Conservation (phyloP, 2,797 vertebrate genomes). For the Cygnus olor region DNA sequence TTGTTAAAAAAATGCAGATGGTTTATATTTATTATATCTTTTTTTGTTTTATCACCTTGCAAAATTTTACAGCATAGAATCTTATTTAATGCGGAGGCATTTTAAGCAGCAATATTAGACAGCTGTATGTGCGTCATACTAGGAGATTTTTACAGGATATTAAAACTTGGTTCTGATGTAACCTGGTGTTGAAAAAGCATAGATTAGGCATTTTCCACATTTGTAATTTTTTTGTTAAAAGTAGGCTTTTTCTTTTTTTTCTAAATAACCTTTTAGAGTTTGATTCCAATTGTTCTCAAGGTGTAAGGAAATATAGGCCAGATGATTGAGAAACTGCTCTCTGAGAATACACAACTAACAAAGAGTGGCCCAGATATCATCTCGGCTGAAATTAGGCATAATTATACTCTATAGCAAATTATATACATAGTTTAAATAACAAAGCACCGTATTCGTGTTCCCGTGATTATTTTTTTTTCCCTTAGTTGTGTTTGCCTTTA, state of each 20-base stretch:
- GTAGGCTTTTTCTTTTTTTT: background rate
- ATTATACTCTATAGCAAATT: constrained; percentile 58
- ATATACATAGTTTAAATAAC: constrained; percentile 63
- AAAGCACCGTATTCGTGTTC: constrained; percentile 18
- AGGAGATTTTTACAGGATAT: constrained; percentile 76
- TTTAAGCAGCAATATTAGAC: constrained; percentile 78
- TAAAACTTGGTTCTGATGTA: constrained; percentile 78
- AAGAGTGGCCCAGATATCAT: constrained; percentile 40
- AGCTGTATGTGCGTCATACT: constrained; percentile 78
- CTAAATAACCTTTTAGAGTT: constrained; percentile 5
- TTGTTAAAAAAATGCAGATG: constrained; percentile 80
- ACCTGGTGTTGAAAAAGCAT: constrained; percentile 70
- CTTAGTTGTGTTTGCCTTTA: constrained; percentile 57
- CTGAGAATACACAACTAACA: constrained; percentile 50
- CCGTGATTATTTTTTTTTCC: constrained; percentile 10
- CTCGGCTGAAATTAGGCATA: constrained; percentile 52
- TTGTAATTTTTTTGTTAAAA: constrained; percentile 39
- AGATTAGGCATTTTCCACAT: constrained; percentile 73
- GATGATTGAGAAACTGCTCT: constrained; percentile 48
- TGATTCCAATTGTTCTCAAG: constrained; percentile 56
- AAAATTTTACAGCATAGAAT: constrained; percentile 80
- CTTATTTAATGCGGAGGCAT: constrained; percentile 79
- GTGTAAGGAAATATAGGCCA: constrained; percentile 60
- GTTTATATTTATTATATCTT: constrained; percentile 82
- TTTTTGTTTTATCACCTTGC: constrained; percentile 83